Conservation (phyloP, 2,113 vertebrate species). For the Gymnogyps californianus region DNA sequence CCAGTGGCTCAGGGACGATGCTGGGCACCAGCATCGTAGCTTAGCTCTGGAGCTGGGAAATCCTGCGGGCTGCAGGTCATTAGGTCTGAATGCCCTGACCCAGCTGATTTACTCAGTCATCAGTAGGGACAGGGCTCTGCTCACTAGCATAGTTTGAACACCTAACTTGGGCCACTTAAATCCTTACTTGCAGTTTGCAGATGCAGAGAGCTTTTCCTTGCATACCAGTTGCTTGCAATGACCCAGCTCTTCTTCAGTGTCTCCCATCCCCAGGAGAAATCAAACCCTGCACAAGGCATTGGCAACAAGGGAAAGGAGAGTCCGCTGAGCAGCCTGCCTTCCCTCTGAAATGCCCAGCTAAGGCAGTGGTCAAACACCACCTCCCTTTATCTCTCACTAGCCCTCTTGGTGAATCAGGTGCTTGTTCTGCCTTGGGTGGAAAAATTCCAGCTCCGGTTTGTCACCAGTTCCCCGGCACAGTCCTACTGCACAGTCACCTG, state of each 20-base stretch:
- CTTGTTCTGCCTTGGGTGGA: not conserved
- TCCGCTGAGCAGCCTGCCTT: not conserved
- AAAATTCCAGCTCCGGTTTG: not conserved
- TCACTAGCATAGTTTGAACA: not conserved
- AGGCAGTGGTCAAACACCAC: not conserved
- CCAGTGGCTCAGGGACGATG: fast-evolving
- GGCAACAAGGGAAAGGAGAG: not conserved
- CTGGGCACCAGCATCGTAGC: not conserved
- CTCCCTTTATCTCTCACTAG: not conserved
- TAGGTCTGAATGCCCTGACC: not conserved
- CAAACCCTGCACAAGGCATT: not conserved
- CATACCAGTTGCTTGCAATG: not conserved
- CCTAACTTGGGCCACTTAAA: not conserved
- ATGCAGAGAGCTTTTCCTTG: not conserved
- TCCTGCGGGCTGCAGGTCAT: not conserved
- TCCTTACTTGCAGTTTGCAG: not conserved
- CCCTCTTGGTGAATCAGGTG: not conserved
- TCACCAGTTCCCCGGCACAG: fast-evolving
- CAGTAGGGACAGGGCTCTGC: not conserved
- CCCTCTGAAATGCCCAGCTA: not conserved
- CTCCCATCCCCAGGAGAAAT: not conserved
- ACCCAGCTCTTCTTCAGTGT: not conserved
- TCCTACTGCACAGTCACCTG: not conserved
- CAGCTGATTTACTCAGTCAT: not conserved
- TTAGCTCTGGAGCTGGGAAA: not conserved